Evolutionary conservation across 2,888 invertebrate genomes (phyloP), one percentile per base, ranked within the genome.

Genomic region (Diabrotica balteata): DNA sequence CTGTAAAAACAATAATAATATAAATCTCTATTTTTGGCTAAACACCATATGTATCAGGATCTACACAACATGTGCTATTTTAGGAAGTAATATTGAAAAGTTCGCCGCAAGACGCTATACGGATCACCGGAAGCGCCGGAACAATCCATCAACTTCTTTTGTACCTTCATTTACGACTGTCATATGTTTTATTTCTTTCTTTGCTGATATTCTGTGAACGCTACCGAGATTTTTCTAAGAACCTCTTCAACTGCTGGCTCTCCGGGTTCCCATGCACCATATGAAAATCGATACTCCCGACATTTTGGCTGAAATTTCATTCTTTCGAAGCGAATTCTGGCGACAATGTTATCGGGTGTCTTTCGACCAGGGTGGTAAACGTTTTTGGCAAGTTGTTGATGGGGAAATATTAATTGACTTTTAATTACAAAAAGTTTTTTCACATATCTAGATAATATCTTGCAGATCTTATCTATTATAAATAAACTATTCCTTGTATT

Each of bases 271-370:
- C 62, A 63, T 46, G 57, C 64, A 54, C 45, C 49, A 59, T 55
- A 54, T 63, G 69, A 66, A 69, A 69, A 59, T 63, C 55, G 69
- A 70, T 63, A 67, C 67, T 63, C 49, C 52, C 49, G 54, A 10
- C 45, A 54, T 58, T 51, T 59, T 53, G 68, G 59, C 62, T 66
- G 67, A 69, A 69, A 69, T 69, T 69, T 69, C 60, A 64, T 62
- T 69, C 67, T 63, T 58, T 43, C 50, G 49, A 49, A 58, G 45
- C 58, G 47, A 55, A 50, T 63, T 62, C 59, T 65, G 69, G 73
- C 74, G 74, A 74, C 74, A 74, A 66, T 68, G 73, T 73, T 72
- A 73, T 74, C 74, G 63, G 57, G 66, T 72, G 66, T 73, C 73
- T 65, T 54, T 63, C 71, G 47, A 72, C 64, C 69, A 69, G 66